phyloP scores from a whole-genome alignment of 2,888 invertebrate genomes.

The Leptodirus hochenwartii region DNA sequence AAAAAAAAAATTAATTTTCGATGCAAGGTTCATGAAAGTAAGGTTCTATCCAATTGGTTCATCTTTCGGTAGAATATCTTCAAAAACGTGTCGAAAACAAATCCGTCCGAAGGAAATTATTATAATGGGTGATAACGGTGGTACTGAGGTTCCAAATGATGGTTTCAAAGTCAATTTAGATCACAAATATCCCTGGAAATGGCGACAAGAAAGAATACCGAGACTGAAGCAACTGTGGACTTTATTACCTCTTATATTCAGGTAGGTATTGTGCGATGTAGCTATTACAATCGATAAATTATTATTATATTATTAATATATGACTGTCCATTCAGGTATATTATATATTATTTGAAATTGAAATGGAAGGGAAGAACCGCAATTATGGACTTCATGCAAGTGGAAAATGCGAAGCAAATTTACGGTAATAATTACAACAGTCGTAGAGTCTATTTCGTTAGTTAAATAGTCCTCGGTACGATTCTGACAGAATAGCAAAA shows the following conservation, averaged over 20 bases:
- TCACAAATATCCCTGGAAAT: slow-evolving; percentile 56
- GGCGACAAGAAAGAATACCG: slow-evolving; percentile 46
- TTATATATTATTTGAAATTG: slow-evolving; percentile 47
- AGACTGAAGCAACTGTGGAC: slow-evolving; percentile 49
- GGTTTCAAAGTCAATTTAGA: slow-evolving; percentile 58
- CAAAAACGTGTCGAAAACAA: no score
- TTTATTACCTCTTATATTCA: slow-evolving; percentile 49
- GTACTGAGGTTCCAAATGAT: slow-evolving; percentile 33
- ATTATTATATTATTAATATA: background rate
- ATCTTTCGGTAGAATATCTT: no score
- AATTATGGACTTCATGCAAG: slow-evolving; percentile 62
- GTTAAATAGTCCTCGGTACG: no score
- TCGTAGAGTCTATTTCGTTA: no score
- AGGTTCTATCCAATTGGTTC: no score
- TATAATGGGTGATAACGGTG: slow-evolving; percentile 2
- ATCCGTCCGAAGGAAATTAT: no score
- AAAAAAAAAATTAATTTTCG: no score
- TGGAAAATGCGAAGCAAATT: slow-evolving; percentile 58
- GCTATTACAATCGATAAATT: slow-evolving; percentile 1
- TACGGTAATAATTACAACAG: no score
- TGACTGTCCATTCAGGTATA: slow-evolving; percentile 37
- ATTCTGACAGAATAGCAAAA: no score
- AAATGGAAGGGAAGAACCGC: slow-evolving; percentile 44
- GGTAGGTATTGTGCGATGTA: slow-evolving; percentile 30
- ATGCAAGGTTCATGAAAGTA: no score